Evolutionary conservation across 2,113 vertebrate genomes (phyloP).

Genomic region (Scomber scombrus): DNA sequence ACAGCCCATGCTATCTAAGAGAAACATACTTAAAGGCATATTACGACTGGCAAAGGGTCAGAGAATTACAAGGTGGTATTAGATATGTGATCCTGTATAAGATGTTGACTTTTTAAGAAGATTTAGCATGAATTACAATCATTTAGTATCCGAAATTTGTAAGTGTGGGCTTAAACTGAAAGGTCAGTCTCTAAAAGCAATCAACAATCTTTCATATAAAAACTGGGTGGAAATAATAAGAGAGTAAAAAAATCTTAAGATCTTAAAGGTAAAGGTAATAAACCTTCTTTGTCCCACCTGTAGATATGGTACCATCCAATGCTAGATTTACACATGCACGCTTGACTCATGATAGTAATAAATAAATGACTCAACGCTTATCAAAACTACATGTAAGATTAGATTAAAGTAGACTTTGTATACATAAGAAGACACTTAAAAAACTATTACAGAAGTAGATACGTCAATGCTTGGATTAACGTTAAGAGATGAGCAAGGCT

Average conservation of each 20-base stretch:
- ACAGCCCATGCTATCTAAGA: not conserved
- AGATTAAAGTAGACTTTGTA: too few relatives aligned
- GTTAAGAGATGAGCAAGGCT: not conserved
- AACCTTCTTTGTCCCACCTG: not conserved
- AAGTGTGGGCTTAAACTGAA: conserved; percentile 19
- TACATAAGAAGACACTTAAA: not conserved
- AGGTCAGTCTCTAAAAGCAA: too few relatives aligned
- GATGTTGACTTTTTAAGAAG: too few relatives aligned
- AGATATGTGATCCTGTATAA: too few relatives aligned
- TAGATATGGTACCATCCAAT: conserved; percentile 5
- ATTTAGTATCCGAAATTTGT: not conserved
- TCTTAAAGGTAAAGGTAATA: too few relatives aligned
- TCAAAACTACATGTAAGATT: too few relatives aligned
- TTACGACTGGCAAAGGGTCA: not conserved
- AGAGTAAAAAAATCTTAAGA: too few relatives aligned
- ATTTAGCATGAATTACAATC: too few relatives aligned
- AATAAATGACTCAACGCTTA: too few relatives aligned
- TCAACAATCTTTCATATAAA: too few relatives aligned
- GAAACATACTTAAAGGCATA: not conserved
- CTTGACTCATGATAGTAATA: conserved; percentile 4
- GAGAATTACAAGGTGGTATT: not conserved
- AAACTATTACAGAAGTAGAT: not conserved
- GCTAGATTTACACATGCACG: not conserved
- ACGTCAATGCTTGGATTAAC: not conserved
- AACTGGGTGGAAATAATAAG: too few relatives aligned